Base-by-base conservation (phyloP, 2,888 invertebrate species). In the Microctonus hyperodae region DNA sequence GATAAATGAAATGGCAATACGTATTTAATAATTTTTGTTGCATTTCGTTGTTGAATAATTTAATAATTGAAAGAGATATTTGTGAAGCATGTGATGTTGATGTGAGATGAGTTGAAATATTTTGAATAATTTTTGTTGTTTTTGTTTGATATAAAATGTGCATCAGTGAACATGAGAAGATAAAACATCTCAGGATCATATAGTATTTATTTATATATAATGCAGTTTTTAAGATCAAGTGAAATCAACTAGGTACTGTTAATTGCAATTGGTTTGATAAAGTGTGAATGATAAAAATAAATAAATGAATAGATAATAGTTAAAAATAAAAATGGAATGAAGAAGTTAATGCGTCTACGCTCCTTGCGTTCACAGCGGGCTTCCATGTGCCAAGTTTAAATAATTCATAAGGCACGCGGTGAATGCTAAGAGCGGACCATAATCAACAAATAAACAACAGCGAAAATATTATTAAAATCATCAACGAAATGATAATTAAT, bases 391-490 rank as follows among this genome's bases (percentile, higher is more conserved):
- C 87, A 88, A 85, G 81, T 86, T 82, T 84, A 81, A 79, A 83
- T 85, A 86, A 85, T 89, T 91, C 95, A 95, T 96, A 96, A 96
- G 96, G 96, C 96, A 96, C 96, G 96, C 96, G 96, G 96, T 96
- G 96, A 96, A 96, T 96, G 96, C 96, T 96, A 96, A 96, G 95
- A 94, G 95, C 91, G 92, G 92, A 91, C 92, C 88, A 82, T 85
- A 82, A 77, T 84, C 88, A 84, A 80, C 86, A 31, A 53, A 40
- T 9, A 28, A 16, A 16, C 44, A 37, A 31, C 9, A 16, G 16
- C 6, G 11, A 16, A 7, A 7, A 28, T 28, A 28, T 28, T 7
- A 28, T 3, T 3, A 28, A 20, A n/a, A n/a, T n/a, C n/a, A 6
- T 9, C 37, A 22, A 37, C 37, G 11, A 20, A 37, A 57, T 23